Base-by-base conservation (phyloP, 2,797 vertebrate species). In the Parotocinclus haroldoi region DNA sequence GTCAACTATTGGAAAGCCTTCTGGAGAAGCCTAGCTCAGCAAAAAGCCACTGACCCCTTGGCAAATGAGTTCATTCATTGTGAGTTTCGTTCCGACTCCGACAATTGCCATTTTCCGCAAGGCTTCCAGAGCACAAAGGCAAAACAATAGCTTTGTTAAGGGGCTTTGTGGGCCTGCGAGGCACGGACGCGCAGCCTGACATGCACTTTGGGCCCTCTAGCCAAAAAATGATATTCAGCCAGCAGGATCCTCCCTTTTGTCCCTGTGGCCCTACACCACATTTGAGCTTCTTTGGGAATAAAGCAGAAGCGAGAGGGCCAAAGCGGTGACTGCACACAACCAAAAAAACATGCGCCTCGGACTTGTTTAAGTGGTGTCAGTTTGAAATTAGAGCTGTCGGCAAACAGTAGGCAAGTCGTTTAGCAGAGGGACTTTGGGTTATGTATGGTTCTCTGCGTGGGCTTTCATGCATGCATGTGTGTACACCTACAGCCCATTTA, bases 401-500 rank as follows among this genome's bases (percentile, higher is more conserved):
- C n/a, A 64, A 86, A 83, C 76, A 78, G 78, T 77, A 64, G 36
- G 51, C 49, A 68, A 56, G 45, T 39, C 75, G 75, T 74, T 81
- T 77, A 88, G 84, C 79, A 71, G 81, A 71, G 83, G 77, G 82
- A 81, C 80, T 81, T 85, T 86, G 82, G 83, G 82, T 71, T 54
- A 75, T 37, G 27, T 39, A 27, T 27, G 27, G 27, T 27, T 27
- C 27, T 27, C 27, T 27, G 51, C 9, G n/a, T 56, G 16, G 38
- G 39, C 44, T 68, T 66, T 42, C 39, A 55, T n/a, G 40, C 46
- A 59, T 27, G 44, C 45, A 58, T 65, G 81, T 81, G 52, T 77
- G 63, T 73, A 78, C 78, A 84, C 79, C 81, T 82, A 88, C 77
- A 66, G 82, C 78, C 84, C 86, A 88, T 89, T 89, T 85, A 88